These are phyloP conservation scores for Drosophila sordidula DNA, from an alignment of 2,888 invertebrate species.

Conservation along the genomic window DNA sequence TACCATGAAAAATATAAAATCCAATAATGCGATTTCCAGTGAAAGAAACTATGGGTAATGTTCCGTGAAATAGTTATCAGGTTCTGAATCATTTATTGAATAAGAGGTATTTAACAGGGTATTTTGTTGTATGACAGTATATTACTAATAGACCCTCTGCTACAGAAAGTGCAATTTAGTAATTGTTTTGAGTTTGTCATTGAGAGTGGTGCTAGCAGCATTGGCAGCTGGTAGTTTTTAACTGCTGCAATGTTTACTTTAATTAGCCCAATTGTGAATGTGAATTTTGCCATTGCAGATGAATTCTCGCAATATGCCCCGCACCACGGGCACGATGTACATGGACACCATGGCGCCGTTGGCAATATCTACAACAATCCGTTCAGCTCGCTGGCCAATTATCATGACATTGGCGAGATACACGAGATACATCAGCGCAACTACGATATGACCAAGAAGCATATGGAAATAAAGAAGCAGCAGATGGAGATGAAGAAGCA, in stretches of 20 bases:
- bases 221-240: conserved; percentile 10
- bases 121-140: background rate
- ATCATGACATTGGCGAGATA: conserved; percentile 82
- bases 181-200: too few relatives aligned
- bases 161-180: too few relatives aligned
- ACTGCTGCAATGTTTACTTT: conserved; percentile 45
- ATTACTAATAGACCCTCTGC: too few relatives aligned
- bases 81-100: too few relatives aligned
- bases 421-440: conserved; percentile 83
- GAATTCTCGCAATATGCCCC: conserved; percentile 76
- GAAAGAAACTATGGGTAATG: too few relatives aligned
- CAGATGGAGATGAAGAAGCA: conserved; percentile 82
- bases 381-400: conserved; percentile 83
- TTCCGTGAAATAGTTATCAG: too few relatives aligned
- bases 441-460: conserved; percentile 85
- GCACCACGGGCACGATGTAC: conserved; percentile 76
- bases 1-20: too few relatives aligned
- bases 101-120: background rate
- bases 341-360: conserved; percentile 78
- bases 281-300: conserved; percentile 64
- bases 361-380: conserved; percentile 82
- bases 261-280: conserved; percentile 57
- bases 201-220: too few relatives aligned
- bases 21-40: too few relatives aligned
- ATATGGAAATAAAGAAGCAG: conserved; percentile 79